Conservation (phyloP, 64 coral and sea anemone genomes). For the Catalaphyllia jardinei region DNA sequence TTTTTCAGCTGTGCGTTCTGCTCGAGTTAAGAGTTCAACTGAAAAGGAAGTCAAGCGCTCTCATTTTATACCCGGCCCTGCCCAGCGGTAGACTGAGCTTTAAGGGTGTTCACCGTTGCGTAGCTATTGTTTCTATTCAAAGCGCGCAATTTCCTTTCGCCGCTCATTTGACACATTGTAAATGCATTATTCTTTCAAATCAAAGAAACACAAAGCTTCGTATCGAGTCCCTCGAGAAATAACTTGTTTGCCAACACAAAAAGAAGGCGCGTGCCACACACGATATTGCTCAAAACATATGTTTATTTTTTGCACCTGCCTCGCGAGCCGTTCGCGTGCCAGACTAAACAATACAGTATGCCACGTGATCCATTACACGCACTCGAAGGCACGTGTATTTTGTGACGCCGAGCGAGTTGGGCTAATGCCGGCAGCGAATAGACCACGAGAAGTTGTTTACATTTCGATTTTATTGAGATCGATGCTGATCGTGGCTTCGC, state of each 20-base stretch:
- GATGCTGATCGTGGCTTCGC: background rate
- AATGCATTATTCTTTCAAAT: conserved; percentile 20
- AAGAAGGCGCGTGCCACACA: conserved; percentile 36
- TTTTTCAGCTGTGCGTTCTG: conserved; percentile 6
- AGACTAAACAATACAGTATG: conserved; percentile 6
- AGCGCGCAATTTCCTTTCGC: conserved; percentile 32
- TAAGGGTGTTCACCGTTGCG: conserved; percentile 20
- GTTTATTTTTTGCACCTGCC: conserved; percentile 41
- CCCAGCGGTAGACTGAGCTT: background rate
- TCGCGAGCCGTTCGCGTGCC: conserved; percentile 56
- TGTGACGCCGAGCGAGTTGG: background rate
- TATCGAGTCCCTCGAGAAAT: conserved; percentile 21
- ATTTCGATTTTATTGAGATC: background rate
- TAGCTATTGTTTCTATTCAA: conserved; percentile 20
- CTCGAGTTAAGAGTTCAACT: background rate
- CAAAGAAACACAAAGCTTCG: conserved; percentile 1
- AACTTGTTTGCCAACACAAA: conserved; percentile 36
- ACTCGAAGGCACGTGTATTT: conserved; percentile 12
- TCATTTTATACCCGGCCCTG: conserved; percentile 8
- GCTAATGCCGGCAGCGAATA: background rate
- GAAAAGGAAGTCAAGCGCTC: background rate
- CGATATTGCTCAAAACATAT: conserved; percentile 52
- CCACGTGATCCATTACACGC: conserved; percentile 24
- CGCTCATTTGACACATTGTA: conserved; percentile 13
- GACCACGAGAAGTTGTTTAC: background rate